These are phyloP conservation scores for Tachina fera DNA, from an alignment of 2,888 invertebrate genomes.

Conservation along the genomic window DNA sequence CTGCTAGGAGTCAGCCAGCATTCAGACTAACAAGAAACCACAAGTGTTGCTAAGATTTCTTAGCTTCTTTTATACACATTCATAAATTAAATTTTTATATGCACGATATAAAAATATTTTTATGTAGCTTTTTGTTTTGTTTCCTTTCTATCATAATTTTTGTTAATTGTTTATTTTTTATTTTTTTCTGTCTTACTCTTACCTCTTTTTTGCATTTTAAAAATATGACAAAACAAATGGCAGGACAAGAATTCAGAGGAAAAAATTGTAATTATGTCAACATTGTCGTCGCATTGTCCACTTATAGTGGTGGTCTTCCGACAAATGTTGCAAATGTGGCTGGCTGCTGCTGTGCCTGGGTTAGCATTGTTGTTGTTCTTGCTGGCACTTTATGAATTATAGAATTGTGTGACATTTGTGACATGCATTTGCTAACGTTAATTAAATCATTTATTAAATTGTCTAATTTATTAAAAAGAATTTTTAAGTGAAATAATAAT, in stretches of 20 bases:
- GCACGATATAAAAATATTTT: slow-evolving; percentile 32
- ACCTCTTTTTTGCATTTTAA: slow-evolving; percentile 19
- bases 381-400: slow-evolving; percentile 62
- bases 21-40: slow-evolving; percentile 35
- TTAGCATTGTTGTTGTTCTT: slow-evolving; percentile 17
- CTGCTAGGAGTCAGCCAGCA: slow-evolving; percentile 31
- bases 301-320: slow-evolving; percentile 66
- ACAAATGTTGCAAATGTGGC: slow-evolving; percentile 37
- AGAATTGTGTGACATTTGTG: slow-evolving; percentile 71
- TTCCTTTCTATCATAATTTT: slow-evolving; percentile 62
- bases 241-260: slow-evolving; percentile 48
- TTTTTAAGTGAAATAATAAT: background rate
- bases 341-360: slow-evolving; percentile 15
- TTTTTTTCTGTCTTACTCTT: background rate
- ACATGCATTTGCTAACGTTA: slow-evolving; percentile 72
- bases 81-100: slow-evolving; percentile 68
- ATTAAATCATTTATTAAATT: slow-evolving; percentile 71
- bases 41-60: slow-evolving; percentile 63
- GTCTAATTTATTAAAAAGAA: slow-evolving; percentile 58
- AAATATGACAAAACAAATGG: slow-evolving; percentile 61
- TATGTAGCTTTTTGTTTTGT: slow-evolving; percentile 32
- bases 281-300: slow-evolving; percentile 72
- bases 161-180: slow-evolving; percentile 21
- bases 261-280: slow-evolving; percentile 70
- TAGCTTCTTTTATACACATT: slow-evolving; percentile 57